Percentiles rank a stretch among this genome's conserved stretches.
Evolutionary conservation across 2,888 invertebrate genomes (phyloP).

Genomic region (Oscheius sp.): DNA sequence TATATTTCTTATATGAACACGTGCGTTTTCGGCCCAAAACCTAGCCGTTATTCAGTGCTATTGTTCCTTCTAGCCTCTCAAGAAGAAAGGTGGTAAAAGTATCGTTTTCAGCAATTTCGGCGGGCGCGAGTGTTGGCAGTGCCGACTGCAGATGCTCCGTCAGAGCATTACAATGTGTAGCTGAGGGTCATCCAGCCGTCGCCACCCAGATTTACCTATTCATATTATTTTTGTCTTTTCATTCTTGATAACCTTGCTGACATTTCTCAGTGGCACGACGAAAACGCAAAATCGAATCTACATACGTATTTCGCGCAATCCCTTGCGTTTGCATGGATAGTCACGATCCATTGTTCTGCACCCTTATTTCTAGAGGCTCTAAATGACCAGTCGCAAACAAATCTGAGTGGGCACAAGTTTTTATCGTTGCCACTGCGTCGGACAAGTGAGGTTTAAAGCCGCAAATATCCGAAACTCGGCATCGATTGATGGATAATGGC

Average conservation of each 20-base stretch:
- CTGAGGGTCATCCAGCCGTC: conserved; percentile 20
- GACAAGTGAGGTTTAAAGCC: conserved; percentile 23
- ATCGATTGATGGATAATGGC: conserved; percentile 15
- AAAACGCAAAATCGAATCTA: no score
- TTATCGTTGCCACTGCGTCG: conserved; percentile 2
- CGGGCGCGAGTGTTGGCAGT: conserved; percentile 17
- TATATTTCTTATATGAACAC: neutral
- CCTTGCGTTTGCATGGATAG: no score
- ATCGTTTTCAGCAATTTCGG: conserved; percentile 8
- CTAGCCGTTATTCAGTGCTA: no score
- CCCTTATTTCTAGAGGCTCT: no score
- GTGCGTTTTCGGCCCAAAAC: neutral
- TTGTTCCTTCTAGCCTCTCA: no score
- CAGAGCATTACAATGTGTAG: conserved; percentile 9
- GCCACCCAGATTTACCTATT: conserved; percentile 6
- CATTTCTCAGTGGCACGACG: no score
- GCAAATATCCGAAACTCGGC: conserved; percentile 10
- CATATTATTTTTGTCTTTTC: neutral
- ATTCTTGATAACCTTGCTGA: no score
- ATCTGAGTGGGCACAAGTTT: conserved; percentile 2
- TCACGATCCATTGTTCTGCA: no score
- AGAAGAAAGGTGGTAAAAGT: neutral
- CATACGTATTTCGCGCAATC: no score
- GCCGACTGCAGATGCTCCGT: conserved; percentile 23
- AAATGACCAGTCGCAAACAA: conserved; percentile 7